These are phyloP conservation scores for Drosophila eohydei DNA, from an alignment of 2,888 invertebrate species.

Conservation along the genomic window DNA sequence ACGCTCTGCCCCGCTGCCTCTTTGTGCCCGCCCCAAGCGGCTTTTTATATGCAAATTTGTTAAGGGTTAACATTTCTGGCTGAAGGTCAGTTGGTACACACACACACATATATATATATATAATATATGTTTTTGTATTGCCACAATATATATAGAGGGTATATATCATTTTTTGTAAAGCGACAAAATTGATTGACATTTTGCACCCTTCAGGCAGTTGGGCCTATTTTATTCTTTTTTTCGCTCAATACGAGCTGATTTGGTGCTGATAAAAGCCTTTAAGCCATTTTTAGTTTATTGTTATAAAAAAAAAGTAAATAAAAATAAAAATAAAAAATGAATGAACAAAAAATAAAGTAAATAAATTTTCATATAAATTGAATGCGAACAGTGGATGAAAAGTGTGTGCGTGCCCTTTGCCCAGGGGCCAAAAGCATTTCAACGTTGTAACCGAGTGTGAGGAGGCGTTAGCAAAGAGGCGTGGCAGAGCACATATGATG, in stretches of 20 bases:
- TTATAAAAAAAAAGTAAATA: slow-evolving; percentile 28
- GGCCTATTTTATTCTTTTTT: slow-evolving; percentile 14
- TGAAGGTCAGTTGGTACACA: slow-evolving; percentile 73
- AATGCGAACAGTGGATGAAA: slow-evolving; percentile 52
- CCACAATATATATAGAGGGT: not conserved
- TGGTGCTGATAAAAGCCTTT: slow-evolving; percentile 67
- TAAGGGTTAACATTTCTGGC: slow-evolving; percentile 73
- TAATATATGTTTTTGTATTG: slow-evolving; percentile 36
- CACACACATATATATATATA: not conserved
- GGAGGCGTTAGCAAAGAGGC: not conserved
- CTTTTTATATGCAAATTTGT: slow-evolving; percentile 77
- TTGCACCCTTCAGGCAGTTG: slow-evolving; percentile 70
- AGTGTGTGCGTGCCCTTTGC: slow-evolving; percentile 31
- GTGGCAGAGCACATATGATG: not conserved
- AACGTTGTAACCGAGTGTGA: not conserved
- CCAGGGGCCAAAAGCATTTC: slow-evolving; percentile 24
- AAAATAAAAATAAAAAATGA: slow-evolving; percentile 14
- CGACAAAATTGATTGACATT: slow-evolving; percentile 78
- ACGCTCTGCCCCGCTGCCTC: not conserved
- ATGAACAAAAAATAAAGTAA: slow-evolving; percentile 33
- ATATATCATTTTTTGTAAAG: slow-evolving; percentile 72
- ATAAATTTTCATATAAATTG: slow-evolving; percentile 64
- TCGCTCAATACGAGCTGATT: slow-evolving; percentile 68
- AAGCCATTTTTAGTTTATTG: slow-evolving; percentile 74
- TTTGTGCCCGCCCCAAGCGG: slow-evolving; percentile 26